Evolutionary conservation across 2,113 vertebrate genomes (phyloP).

Genomic region (Phyllostomus discolor): DNA sequence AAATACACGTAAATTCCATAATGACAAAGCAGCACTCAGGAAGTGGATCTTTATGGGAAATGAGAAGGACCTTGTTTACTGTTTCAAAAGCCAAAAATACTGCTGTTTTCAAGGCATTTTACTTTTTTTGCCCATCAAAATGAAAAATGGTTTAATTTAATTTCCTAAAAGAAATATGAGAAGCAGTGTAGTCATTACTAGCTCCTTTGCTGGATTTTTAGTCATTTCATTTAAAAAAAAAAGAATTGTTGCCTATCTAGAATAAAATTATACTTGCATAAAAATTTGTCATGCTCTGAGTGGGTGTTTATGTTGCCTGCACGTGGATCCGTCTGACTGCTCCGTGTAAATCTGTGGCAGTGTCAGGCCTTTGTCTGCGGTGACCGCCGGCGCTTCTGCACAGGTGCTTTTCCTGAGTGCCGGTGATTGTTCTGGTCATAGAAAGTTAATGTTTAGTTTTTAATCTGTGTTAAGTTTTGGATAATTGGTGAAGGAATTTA

Average conservation of each 20-base stretch:
- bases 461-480: constrained; percentile 74
- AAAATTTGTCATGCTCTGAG: constrained; percentile 70
- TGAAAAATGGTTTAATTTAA: constrained; percentile 75
- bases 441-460: constrained; percentile 48
- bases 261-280: constrained; percentile 73
- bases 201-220: constrained; percentile 66
- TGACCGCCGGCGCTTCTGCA: constrained; percentile 57
- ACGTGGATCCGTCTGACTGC: constrained; percentile 68
- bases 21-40: constrained; percentile 25
- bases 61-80: constrained; percentile 58
- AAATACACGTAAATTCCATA: constrained; percentile 29
- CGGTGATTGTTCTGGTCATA: constrained; percentile 29
- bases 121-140: constrained; percentile 59
- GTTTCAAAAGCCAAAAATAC: constrained; percentile 22
- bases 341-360: not conserved
- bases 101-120: constrained; percentile 51
- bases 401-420: constrained; percentile 65
- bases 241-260: constrained; percentile 64
- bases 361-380: constrained; percentile 69
- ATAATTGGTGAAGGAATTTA: constrained; percentile 78
- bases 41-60: constrained; percentile 53
- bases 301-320: constrained; percentile 66
- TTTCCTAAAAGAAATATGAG: constrained; percentile 73
- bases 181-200: constrained; percentile 54
- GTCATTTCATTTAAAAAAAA: constrained; percentile 71